A percentile compares a stretch with the other conserved stretches of the same genome.
Evolutionary conservation across 2,797 vertebrate genomes (phyloP).

Genomic region (Apodemus agrarius): DNA sequence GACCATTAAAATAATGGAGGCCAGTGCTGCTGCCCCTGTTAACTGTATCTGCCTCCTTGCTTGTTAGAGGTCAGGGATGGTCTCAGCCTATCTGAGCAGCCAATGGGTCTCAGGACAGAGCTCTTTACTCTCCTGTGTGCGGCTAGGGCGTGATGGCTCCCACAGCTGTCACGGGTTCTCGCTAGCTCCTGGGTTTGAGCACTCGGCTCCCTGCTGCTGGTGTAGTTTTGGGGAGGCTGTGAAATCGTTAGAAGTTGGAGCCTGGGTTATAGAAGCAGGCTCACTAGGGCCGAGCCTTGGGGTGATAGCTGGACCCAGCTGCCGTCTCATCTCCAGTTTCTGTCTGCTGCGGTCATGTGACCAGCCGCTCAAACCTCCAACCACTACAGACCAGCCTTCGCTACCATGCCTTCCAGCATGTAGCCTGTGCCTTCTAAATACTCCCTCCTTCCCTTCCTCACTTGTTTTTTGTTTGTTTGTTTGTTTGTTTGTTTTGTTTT

Average conservation of each 20-base stretch:
- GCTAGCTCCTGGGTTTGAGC: not conserved
- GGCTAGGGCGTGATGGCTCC: not conserved
- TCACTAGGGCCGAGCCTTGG: not conserved
- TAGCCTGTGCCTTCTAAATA: not conserved
- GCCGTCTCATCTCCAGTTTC: not conserved
- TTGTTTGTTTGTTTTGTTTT: not conserved
- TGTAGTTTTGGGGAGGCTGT: not conserved
- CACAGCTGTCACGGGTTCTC: too few relatives aligned
- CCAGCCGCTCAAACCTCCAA: not conserved
- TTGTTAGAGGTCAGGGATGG: not conserved
- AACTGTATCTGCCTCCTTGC: not conserved
- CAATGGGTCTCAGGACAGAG: not conserved
- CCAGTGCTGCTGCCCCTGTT: rapidly evolving
- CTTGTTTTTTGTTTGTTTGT: not conserved
- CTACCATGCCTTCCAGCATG: too few relatives aligned
- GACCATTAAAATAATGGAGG: not conserved
- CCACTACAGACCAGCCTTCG: not conserved
- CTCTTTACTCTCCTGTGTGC: not conserved
- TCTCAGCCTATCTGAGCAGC: not conserved
- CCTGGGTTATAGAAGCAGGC: not conserved
- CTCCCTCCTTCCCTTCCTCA: not conserved
- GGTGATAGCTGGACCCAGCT: too few relatives aligned
- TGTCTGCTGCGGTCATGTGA: too few relatives aligned
- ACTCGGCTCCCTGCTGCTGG: too few relatives aligned
- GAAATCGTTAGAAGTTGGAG: not conserved